Percentiles rank a stretch among this genome's conserved stretches.
Conservation (phyloP, 2,888 invertebrate genomes). For the Microplitis deprimator region DNA sequence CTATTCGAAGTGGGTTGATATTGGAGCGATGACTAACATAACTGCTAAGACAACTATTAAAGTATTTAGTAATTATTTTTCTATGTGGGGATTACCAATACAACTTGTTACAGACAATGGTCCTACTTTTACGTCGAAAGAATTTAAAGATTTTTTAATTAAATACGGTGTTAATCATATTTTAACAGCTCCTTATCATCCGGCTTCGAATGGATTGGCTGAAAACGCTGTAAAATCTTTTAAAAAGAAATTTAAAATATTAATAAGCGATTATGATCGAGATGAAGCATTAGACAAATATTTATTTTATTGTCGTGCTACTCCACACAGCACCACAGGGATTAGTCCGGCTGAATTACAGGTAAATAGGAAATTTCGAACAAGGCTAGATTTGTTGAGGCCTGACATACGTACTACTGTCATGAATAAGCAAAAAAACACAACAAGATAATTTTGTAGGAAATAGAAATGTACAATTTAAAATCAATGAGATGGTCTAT, state of each 20-base stretch:
- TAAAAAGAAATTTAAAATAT: conserved; percentile 48
- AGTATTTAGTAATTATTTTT: neutral
- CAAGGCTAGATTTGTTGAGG: conserved; percentile 42
- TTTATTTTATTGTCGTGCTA: conserved; percentile 46
- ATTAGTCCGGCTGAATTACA: conserved; percentile 45
- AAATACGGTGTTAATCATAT: conserved; percentile 15
- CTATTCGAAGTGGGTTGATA: conserved; percentile 28
- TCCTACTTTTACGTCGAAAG: neutral
- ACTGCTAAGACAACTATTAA: neutral
- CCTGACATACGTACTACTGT: conserved; percentile 31
- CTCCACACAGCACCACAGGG: conserved; percentile 49
- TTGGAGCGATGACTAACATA: neutral
- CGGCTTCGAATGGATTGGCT: conserved; percentile 41
- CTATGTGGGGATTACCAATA: neutral
- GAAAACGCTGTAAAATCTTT: conserved; percentile 48
- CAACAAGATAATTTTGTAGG: conserved; percentile 43
- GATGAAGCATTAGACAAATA: conserved; percentile 10
- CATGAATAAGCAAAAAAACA: conserved; percentile 21
- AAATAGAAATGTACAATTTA: conserved; percentile 36
- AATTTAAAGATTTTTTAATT: neutral
- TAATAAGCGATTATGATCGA: conserved; percentile 22
- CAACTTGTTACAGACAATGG: neutral
- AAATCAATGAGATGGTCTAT: conserved; percentile 30
- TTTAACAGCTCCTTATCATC: conserved; percentile 43
- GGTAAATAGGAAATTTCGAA: conserved; percentile 38